These are phyloP conservation scores for Vulpes vulpes DNA, from an alignment of 2,113 vertebrate genomes.

Conservation along the genomic window DNA sequence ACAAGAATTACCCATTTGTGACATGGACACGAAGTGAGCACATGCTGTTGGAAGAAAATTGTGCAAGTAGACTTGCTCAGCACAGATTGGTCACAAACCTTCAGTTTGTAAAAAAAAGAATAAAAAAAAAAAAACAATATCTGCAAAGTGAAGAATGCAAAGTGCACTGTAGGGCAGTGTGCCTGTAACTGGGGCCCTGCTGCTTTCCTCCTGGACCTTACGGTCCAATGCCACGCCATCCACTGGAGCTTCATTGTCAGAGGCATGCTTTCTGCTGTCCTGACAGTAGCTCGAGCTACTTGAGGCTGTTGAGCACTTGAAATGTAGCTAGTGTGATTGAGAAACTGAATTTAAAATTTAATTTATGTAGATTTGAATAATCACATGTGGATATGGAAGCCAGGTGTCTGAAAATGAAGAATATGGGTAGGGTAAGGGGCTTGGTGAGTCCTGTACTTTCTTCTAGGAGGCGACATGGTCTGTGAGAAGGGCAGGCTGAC, in stretches of 20 bases:
- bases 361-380: slow-evolving; percentile 23
- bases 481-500: not conserved
- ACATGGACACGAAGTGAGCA: not conserved
- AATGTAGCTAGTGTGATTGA: not conserved
- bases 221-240: rapidly evolving
- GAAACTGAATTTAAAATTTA: not conserved
- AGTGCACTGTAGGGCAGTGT: no score
- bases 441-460: not conserved
- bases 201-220: not conserved
- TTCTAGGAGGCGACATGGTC: not conserved
- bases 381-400: not conserved
- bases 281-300: not conserved
- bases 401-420: not conserved
- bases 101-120: not conserved
- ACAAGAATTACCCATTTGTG: not conserved
- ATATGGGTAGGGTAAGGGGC: not conserved
- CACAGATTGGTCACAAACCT: not conserved
- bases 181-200: not conserved
- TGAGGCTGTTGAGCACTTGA: not conserved
- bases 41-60: not conserved
- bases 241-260: rapidly evolving
- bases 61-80: not conserved
- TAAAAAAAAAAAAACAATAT: not conserved
- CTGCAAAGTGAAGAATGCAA: not conserved
- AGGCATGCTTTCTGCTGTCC: not conserved